A percentile compares a stretch with the other conserved stretches of the same genome.
These are phyloP conservation scores for Drosophila rellima DNA, from an alignment of 2,888 invertebrate species.

Conservation along the genomic window DNA sequence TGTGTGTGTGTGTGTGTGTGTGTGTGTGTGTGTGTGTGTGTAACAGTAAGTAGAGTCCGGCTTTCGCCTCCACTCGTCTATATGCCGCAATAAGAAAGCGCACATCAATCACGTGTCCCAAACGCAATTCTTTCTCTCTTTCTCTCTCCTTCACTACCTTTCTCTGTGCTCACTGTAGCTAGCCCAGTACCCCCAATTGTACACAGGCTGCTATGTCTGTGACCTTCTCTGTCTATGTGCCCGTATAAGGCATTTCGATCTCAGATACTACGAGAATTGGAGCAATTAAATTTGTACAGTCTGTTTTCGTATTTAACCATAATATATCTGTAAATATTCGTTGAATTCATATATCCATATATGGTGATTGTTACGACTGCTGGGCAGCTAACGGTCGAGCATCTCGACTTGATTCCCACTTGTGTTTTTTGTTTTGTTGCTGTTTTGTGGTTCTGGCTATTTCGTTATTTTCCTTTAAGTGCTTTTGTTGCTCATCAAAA, in stretches of 20 bases:
- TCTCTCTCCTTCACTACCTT: neutral
- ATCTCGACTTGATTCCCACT: neutral
- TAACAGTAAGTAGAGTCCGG: constrained; percentile 17
- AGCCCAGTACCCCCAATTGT: neutral
- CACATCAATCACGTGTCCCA: constrained; percentile 71
- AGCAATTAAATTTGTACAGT: too few species aligned
- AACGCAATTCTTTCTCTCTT: constrained; percentile 7
- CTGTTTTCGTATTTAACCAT: too few species aligned
- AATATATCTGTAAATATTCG: too few species aligned
- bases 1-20: constrained; percentile 23
- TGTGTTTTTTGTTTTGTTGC: constrained; percentile 12
- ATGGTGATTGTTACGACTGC: neutral
- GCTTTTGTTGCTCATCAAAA: constrained; percentile 66
- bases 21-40: constrained; percentile 11
- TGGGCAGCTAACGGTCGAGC: neutral
- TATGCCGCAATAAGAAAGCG: constrained; percentile 54
- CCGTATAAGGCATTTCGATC: neutral
- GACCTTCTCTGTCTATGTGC: neutral
- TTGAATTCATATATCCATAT: too few species aligned
- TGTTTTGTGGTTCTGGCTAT: constrained; percentile 45
- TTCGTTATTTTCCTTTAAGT: constrained; percentile 49
- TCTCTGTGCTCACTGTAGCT: neutral
- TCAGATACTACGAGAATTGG: too few species aligned
- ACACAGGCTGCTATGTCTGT: neutral
- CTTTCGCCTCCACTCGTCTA: constrained; percentile 2